phyloP scores from a whole-genome alignment of 2,797 vertebrate species.

The Tiaroga cobitis region DNA sequence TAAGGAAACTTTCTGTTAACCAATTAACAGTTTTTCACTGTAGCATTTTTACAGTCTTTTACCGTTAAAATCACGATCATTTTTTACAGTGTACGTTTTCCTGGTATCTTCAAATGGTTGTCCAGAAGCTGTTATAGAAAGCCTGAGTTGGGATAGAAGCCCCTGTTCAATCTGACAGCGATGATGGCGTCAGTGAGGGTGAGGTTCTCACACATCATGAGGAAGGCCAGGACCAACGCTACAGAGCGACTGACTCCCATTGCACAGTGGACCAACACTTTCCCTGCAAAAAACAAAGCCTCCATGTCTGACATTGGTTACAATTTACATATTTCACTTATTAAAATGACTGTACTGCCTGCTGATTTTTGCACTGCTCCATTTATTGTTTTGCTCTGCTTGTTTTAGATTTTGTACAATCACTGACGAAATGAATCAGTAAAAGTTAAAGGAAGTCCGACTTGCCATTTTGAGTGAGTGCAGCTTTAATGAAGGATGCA shows the following conservation, averaged over 20 bases:
- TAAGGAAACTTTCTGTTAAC: too few species aligned
- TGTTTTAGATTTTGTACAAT: slow-evolving; percentile 17
- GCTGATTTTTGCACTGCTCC: slow-evolving; percentile 1
- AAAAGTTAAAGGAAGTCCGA: slow-evolving; percentile 44
- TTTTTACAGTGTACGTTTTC: neutral
- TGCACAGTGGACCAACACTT: slow-evolving; percentile 86
- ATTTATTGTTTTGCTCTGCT: slow-evolving; percentile 26
- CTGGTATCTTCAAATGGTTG: slow-evolving; percentile 59
- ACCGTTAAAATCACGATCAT: too few species aligned
- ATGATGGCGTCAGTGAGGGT: slow-evolving; percentile 77
- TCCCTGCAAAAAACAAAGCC: slow-evolving; percentile 73
- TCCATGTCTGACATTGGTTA: neutral
- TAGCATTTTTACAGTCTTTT: too few species aligned
- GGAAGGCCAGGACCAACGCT: slow-evolving; percentile 83
- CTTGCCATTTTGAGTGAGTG: slow-evolving; percentile 78
- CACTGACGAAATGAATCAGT: neutral
- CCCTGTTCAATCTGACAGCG: slow-evolving; percentile 76
- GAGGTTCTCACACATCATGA: slow-evolving; percentile 83
- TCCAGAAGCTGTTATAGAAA: slow-evolving; percentile 86
- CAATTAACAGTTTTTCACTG: too few species aligned
- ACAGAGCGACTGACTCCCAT: slow-evolving; percentile 88
- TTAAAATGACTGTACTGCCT: neutral
- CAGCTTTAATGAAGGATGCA: slow-evolving; percentile 79
- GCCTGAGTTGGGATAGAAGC: slow-evolving; percentile 81
- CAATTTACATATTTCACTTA: slow-evolving; percentile 5